Evolutionary conservation across 2,797 vertebrate genomes (phyloP), one percentile per base, ranked within the genome.

Genomic region (Betta splendens): DNA sequence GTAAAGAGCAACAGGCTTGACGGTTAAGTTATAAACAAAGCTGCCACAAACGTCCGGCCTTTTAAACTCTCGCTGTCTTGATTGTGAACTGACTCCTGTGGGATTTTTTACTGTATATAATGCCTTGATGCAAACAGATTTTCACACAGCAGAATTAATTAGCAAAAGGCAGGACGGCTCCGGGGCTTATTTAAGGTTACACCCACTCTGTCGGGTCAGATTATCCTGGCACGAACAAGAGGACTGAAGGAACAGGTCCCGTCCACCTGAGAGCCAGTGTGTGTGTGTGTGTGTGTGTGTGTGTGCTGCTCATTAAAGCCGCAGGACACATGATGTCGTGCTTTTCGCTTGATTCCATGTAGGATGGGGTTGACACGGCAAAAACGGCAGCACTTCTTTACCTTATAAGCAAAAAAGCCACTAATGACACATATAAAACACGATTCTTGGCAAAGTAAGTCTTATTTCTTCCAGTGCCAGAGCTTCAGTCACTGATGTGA

Each of bases 161-260:
- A 87, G 74, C 51, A 56, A 64, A 73, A 13, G 3, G 51, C 64
- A 77, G 61, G 35, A 73, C 65, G 54, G 64, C 85, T 87, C 54
- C 46, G 42, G 79, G 85, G 72, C 81, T 85, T 80, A 79, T 85
- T 76, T 83, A 86, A 84, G 66, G 62, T 84, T 75, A 86, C 75
- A 81, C 75, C 72, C 80, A 74, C 77, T 75, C 69, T 88, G 83
- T 89, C 85, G 88, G 69, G 70, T 64, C 81, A 78, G 74, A 86
- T 87, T 77, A 87, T 62, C 57, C 50, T 33, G 58, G 54, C 17
- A 65, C 52, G 75, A 86, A 75, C 57, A 72, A 61, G 56, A 72
- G 70, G 83, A 85, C 78, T 71, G 59, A 69, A 85, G 51, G 56
- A 73, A 65, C 48, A 60, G 51, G 77, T 59, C 75, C 52, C 65